phyloP scores from a whole-genome alignment of 2,113 vertebrate species.

The Ptilonorhynchus violaceus region DNA sequence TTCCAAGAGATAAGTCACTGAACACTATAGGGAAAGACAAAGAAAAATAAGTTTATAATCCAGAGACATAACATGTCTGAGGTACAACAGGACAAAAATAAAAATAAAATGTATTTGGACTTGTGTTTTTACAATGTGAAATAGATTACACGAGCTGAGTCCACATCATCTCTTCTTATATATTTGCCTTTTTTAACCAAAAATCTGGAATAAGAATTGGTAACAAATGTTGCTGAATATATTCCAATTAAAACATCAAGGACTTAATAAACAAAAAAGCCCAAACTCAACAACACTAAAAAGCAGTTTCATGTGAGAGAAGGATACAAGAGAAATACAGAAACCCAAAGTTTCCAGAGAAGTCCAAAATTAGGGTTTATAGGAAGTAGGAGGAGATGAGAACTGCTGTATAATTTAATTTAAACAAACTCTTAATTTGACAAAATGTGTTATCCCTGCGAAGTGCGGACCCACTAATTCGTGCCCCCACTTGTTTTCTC shows the following conservation, averaged over 20 bases:
- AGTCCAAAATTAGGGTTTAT: background rate
- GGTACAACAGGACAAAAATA: background rate
- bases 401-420: background rate
- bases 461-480: background rate
- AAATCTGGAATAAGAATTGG: background rate
- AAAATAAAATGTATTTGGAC: background rate
- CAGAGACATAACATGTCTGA: background rate
- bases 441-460: background rate
- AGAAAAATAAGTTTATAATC: background rate
- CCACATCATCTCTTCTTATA: background rate
- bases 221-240: background rate
- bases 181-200: background rate
- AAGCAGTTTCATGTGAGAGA: background rate
- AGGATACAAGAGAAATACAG: background rate
- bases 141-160: background rate
- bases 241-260: background rate
- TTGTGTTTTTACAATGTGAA: background rate
- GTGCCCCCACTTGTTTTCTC: background rate
- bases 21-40: background rate
- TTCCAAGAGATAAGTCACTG: background rate
- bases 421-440: conserved; percentile 4
- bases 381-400: background rate
- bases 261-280: background rate
- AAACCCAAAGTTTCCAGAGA: background rate
- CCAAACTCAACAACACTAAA: background rate